Percentiles rank a stretch among this genome's conserved stretches.
These are phyloP conservation scores for Cantharis rustica DNA, from an alignment of 2,888 invertebrate species.

Conservation along the genomic window DNA sequence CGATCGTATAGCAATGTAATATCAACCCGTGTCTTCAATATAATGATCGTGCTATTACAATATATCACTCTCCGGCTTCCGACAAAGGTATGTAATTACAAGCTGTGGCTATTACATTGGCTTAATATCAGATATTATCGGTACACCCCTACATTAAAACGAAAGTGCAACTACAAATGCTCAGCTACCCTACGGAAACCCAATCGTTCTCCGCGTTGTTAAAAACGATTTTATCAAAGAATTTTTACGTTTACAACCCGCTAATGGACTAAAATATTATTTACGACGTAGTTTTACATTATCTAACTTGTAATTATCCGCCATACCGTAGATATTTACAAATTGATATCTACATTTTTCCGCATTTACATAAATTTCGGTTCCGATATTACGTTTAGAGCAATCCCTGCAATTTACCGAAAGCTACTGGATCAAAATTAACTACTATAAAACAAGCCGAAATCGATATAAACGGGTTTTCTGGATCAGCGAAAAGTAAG, in stretches of 20 bases:
- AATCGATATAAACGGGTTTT: slow-evolving; percentile 2
- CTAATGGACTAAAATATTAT: slow-evolving; percentile 1
- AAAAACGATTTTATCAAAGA: slow-evolving; percentile 11
- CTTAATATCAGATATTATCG: slow-evolving; percentile 32
- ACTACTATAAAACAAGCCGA: slow-evolving; percentile 1
- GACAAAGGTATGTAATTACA: slow-evolving; percentile 33
- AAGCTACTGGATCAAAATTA: not conserved
- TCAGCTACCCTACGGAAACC: slow-evolving; percentile 2
- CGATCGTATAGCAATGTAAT: slow-evolving; percentile 20
- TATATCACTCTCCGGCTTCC: slow-evolving; percentile 32
- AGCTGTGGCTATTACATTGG: slow-evolving; percentile 29
- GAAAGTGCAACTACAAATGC: slow-evolving; percentile 7
- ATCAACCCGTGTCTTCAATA: slow-evolving; percentile 31
- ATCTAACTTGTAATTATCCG: not conserved
- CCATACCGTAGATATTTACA: not conserved
- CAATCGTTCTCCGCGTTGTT: slow-evolving; percentile 4
- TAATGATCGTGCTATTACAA: slow-evolving; percentile 31
- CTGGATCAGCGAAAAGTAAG: slow-evolving; percentile 1
- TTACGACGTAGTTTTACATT: not conserved
- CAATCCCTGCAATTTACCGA: not conserved
- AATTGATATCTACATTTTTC: not conserved
- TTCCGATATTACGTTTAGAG: not conserved
- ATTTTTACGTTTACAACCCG: slow-evolving; percentile 10
- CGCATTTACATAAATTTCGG: not conserved
- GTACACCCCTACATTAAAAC: slow-evolving; percentile 13